These are phyloP conservation scores for Hydractinia symbiolongicarpus DNA, from an alignment of 30 jellyfish, hydroid and myxozoan species.

Conservation along the genomic window DNA sequence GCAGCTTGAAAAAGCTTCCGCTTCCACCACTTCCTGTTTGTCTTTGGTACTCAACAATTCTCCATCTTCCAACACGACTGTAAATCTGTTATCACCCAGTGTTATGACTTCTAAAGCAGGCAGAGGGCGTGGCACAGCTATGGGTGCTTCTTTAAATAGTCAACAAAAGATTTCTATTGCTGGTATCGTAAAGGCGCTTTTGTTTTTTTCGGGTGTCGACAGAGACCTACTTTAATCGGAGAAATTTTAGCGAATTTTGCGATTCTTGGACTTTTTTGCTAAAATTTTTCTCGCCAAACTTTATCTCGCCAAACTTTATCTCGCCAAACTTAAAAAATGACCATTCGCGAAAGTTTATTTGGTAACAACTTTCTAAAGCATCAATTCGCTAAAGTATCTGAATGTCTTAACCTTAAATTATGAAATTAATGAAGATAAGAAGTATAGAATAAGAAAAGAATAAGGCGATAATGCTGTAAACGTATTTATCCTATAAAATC, in stretches of 20 bases:
- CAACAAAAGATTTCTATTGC: not conserved
- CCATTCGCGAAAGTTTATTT: too few species aligned
- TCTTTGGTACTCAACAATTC: not conserved
- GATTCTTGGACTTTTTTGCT: not conserved
- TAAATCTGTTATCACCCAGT: conserved; percentile 27
- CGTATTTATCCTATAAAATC: too few species aligned
- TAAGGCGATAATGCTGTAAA: too few species aligned
- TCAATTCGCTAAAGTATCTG: too few species aligned
- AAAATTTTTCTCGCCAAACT: not conserved
- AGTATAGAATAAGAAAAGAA: too few species aligned
- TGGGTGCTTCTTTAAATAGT: not conserved
- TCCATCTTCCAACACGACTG: not conserved
- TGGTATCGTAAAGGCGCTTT: not conserved
- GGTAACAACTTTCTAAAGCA: too few species aligned
- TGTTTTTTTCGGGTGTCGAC: not conserved
- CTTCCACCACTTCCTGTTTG: not conserved
- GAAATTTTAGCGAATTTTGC: too few species aligned
- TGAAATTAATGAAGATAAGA: too few species aligned
- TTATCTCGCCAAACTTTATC: too few species aligned
- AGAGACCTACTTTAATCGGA: too few species aligned
- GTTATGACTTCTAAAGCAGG: conserved; percentile 14
- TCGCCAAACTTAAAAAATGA: too few species aligned
- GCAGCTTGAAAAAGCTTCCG: not conserved
- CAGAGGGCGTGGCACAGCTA: conserved; percentile 13
- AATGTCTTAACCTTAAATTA: too few species aligned